These are phyloP conservation scores for Chascanopsetta lugubris DNA, from an alignment of 2,113 vertebrate genomes.

Conservation along the genomic window DNA sequence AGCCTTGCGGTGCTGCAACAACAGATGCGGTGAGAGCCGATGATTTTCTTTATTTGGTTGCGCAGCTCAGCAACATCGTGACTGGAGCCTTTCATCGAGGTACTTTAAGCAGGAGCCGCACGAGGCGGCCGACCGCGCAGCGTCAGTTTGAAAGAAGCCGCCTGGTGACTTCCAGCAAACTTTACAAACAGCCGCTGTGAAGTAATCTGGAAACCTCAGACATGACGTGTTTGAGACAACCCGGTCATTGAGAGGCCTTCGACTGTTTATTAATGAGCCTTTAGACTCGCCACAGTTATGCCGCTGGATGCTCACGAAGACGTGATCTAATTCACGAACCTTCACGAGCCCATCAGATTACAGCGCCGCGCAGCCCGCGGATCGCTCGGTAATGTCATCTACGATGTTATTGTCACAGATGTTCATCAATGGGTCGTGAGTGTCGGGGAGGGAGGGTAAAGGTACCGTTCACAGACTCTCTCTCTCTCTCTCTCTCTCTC, in stretches of 20 bases:
- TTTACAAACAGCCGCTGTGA: slow-evolving; percentile 53
- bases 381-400: slow-evolving; percentile 55
- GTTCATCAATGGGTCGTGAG: slow-evolving; percentile 10
- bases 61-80: neutral
- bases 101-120: slow-evolving; percentile 33
- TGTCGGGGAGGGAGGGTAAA: slow-evolving; percentile 28
- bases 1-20: slow-evolving; percentile 4
- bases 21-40: slow-evolving; percentile 16
- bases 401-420: slow-evolving; percentile 56
- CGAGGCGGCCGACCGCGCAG: slow-evolving; percentile 23
- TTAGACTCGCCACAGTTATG: slow-evolving; percentile 68
- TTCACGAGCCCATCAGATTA: slow-evolving; percentile 49
- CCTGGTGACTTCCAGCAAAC: slow-evolving; percentile 23
- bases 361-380: slow-evolving; percentile 39
- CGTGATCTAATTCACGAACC: slow-evolving; percentile 71
- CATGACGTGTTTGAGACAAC: slow-evolving; percentile 61
- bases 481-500: too few species aligned
- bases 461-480: slow-evolving; percentile 18
- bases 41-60: neutral
- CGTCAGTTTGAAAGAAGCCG: slow-evolving; percentile 33
- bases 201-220: slow-evolving; percentile 54
- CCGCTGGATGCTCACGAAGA: slow-evolving; percentile 63
- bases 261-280: slow-evolving; percentile 69
- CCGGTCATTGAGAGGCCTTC: slow-evolving; percentile 45
- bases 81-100: slow-evolving; percentile 6